phyloP scores from a whole-genome alignment of 2,888 invertebrate species.

The Antitype chi region DNA sequence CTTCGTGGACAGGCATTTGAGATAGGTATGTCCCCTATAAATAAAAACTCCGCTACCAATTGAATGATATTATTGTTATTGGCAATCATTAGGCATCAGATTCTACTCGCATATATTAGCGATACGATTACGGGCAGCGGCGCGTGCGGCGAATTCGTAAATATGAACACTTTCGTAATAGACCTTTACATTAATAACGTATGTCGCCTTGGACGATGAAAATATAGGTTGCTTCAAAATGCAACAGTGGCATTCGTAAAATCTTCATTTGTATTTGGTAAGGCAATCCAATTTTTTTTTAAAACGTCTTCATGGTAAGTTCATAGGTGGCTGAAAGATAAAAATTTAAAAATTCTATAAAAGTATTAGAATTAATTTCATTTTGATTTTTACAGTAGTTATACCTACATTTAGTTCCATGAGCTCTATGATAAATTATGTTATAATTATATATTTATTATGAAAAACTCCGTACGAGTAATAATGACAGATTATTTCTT shows the following conservation, averaged over 20 bases:
- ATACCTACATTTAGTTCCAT: not conserved
- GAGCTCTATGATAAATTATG: not conserved
- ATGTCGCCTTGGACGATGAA: slow-evolving; percentile 61
- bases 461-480: too few species aligned
- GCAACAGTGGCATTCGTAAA: slow-evolving; percentile 42
- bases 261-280: slow-evolving; percentile 24
- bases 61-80: slow-evolving; percentile 57
- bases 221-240: slow-evolving; percentile 59
- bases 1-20: not conserved
- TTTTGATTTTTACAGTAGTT: not conserved
- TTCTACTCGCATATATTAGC: slow-evolving; percentile 53
- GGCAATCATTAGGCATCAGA: slow-evolving; percentile 58
- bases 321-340: too few species aligned
- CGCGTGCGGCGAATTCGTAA: slow-evolving; percentile 62
- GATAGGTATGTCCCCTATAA: not conserved
- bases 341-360: not conserved
- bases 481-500: not conserved
- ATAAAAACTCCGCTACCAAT: slow-evolving; percentile 23
- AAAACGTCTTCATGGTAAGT: not conserved
- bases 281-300: too few species aligned
- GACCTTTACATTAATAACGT: slow-evolving; percentile 65
- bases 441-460: too few species aligned
- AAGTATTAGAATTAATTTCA: not conserved
- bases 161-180: slow-evolving; percentile 68
- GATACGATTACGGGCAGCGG: slow-evolving; percentile 45